phyloP scores from a whole-genome alignment of 2,888 invertebrate genomes.

The Plutella xylostella region DNA sequence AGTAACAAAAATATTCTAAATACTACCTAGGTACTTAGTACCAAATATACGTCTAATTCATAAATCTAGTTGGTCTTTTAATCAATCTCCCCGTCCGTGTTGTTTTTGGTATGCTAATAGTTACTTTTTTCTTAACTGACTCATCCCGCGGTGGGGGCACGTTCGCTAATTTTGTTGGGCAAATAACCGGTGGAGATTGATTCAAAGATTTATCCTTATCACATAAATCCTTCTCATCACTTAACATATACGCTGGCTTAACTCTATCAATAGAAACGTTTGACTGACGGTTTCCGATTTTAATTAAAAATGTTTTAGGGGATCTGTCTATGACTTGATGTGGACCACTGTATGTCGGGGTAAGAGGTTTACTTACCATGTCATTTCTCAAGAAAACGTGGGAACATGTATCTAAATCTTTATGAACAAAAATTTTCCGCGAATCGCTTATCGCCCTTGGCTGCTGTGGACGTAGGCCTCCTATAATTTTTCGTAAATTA shows the following conservation, averaged over 20 bases:
- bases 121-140: background rate
- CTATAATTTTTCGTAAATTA: slow-evolving; percentile 6
- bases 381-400: slow-evolving; percentile 23
- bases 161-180: too few relatives aligned
- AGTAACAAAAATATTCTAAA: too few relatives aligned
- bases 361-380: slow-evolving; percentile 17
- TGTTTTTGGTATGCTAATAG: background rate
- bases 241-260: slow-evolving; percentile 19
- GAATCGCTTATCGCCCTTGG: background rate
- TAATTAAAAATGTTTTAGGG: slow-evolving; percentile 13
- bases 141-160: background rate
- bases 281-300: slow-evolving; percentile 8
- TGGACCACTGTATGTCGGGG: slow-evolving; percentile 19
- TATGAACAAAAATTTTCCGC: slow-evolving; percentile 5
- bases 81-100: background rate
- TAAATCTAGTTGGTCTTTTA: background rate
- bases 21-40: too few relatives aligned
- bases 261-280: slow-evolving; percentile 18
- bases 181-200: too few relatives aligned
- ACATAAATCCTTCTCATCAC: background rate
- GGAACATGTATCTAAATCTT: slow-evolving; percentile 10
- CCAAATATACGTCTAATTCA: too few relatives aligned
- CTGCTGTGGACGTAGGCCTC: slow-evolving; percentile 2
- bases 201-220: background rate
- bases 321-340: slow-evolving; percentile 13